phyloP scores from a whole-genome alignment of 1,140 invertebrate species.

The Papilio dardanus region DNA sequence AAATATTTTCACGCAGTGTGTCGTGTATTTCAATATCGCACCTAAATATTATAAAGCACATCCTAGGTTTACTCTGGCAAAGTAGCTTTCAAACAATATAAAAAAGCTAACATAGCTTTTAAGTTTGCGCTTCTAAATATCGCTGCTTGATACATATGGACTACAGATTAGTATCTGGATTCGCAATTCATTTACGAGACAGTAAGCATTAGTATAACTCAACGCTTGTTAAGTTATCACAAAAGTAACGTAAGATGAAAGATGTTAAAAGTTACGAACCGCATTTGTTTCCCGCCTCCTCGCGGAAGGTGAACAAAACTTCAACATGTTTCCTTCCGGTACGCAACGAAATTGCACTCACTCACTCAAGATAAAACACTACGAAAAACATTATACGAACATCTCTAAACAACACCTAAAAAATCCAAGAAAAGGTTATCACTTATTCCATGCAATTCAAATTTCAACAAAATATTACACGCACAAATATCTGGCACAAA shows the following conservation, averaged over 20 bases:
- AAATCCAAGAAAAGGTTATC: neutral
- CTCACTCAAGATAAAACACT: slow-evolving; percentile 19
- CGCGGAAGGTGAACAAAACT: slow-evolving; percentile 86
- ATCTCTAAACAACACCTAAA: neutral
- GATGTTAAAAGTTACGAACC: slow-evolving; percentile 66
- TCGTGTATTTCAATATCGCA: too few relatives aligned
- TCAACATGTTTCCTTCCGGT: slow-evolving; percentile 83
- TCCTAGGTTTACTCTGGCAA: too few relatives aligned
- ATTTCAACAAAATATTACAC: neutral
- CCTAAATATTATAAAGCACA: too few relatives aligned
- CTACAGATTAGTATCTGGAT: too few relatives aligned
- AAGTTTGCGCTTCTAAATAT: too few relatives aligned
- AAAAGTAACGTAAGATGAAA: neutral
- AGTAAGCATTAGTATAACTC: too few relatives aligned
- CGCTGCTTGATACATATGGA: too few relatives aligned
- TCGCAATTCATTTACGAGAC: too few relatives aligned
- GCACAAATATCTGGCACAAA: slow-evolving; percentile 41
- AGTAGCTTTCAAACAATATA: too few relatives aligned
- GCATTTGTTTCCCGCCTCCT: slow-evolving; percentile 80
- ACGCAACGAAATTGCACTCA: slow-evolving; percentile 38
- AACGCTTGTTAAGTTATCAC: neutral
- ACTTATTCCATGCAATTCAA: neutral
- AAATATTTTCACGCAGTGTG: neutral
- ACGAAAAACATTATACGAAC: slow-evolving; percentile 25
- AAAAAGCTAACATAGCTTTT: too few relatives aligned